Base-by-base conservation (phyloP, 2,888 invertebrate species). In the Hirudinaria manillensis region DNA sequence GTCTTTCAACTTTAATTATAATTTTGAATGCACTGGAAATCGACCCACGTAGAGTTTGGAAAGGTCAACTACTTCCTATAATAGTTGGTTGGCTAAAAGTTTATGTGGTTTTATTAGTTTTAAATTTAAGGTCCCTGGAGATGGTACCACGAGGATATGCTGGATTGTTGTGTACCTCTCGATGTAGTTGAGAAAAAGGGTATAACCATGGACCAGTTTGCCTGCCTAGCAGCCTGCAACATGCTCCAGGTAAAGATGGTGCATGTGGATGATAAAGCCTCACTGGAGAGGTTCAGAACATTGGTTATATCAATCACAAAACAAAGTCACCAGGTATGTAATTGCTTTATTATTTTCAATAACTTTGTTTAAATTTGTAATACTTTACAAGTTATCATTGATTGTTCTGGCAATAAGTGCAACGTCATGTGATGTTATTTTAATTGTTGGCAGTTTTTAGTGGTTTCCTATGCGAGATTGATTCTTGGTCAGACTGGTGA, bases 91-190 rank as follows among this genome's bases (percentile, higher is more conserved):
- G 10, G 36, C 3, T 36, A 45, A 16, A 45, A n/a, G n/a, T 45
- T 16, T 4, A 45, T 45, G 45, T 16, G 16, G 45, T 45, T 45
- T 45, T 16, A 45, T 45, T 45, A 45, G 45, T 45, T 16, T 61
- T 61, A 29, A 61, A 27, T 29, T 61, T 24, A 61, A 61, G 75
- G 70, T 55, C 75, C 83, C 4, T 86, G 86, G 86, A 80, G 85
- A 24, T 86, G 85, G 83, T 86, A 85, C 79, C 85, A 86, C 77
- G 86, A 86, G 78, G 80, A 82, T 36, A 86, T 86, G 85, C 80
- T 86, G 21, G 84, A 86, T 77, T 86, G 85, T 76, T 86, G 86
- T 78, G 81, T 83, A 3, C 82, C 84, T 0, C 77, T 84, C 27
- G 80, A 82, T 38, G 75, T 79, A 24, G 80, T 83, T 0, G 78